Evolutionary conservation across 2,888 invertebrate genomes (phyloP), one percentile per base, ranked within the genome.

Genomic region (Acrocyrtus sp.): DNA sequence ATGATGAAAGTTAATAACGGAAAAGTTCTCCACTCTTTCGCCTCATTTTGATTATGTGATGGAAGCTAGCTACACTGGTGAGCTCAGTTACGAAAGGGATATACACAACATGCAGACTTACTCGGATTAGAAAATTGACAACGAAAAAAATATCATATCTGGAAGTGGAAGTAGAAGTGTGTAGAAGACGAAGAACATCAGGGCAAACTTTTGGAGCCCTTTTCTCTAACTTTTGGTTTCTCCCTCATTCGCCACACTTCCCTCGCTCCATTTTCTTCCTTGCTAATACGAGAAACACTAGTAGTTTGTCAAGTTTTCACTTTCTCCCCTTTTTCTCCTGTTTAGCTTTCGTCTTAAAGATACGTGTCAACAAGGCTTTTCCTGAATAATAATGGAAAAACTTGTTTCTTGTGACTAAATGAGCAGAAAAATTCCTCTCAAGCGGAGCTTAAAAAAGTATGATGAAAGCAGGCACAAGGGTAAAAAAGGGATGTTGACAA

Each of bases 321-420:
- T 43, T 15, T 43, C n/a, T n/a, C n/a, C n/a, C n/a, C n/a, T n/a
- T n/a, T n/a, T 57, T 27, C 5, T 22, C 34, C 60, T 68, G 60
- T 60, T 68, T 68, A 45, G 60, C 26, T 68, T 60, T 45, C 17
- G 58, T 47, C 53, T 60, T 68, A 68, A 15, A 53, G 53, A 61
- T 61, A 62, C 48, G 45, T 69, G 69, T 69, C 69, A 69, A 69
- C 69, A 69, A 69, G 69, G 27, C 57, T 51, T 68, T 12, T 61
- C 43, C 69, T 61, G 48, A 60, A 69, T 69, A 53, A 60, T 68
- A 68, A 68, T 60, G 68, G 60, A 47, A 51, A 68, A 67, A 58
- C 50, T 67, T 67, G 57, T 50, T 39, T 39, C 34, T 60, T 54
- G 22, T 45, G 51, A 41, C 48, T 60, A 68, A 68, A 61, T 45